Base-by-base conservation (phyloP, 2,888 invertebrate species). In the Desoria tigrina region DNA sequence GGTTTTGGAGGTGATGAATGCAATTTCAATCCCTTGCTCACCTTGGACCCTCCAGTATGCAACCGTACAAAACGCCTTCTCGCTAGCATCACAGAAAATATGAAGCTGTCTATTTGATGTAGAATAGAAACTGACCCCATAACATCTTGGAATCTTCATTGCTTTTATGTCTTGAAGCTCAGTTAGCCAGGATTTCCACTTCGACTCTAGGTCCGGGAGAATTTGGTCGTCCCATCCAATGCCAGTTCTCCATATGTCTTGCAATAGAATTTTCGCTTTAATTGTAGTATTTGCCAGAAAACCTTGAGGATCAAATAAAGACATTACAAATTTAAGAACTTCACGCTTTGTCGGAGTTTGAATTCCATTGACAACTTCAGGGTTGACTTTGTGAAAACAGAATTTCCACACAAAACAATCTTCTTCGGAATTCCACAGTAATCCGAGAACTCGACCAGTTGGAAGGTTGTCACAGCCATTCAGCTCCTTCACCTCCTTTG, bases 301-400 rank as follows among this genome's bases (percentile, higher is more conserved):
- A 55, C 78, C 79, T 11, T 78, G 50, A 0, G 79, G 78, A 62
- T 79, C 78, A 61, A 74, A 79, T 1, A 77, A 14, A 1, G 64
- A 66, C 57, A 77, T n/a, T n/a, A n/a, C n/a, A n/a, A n/a, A n/a
- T n/a, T n/a, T n/a, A n/a, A n/a, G n/a, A n/a, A n/a, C n/a, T 78
- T 69, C 65, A 24, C 77, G 45, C 58, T 78, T 78, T 1, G 78
- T 78, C 2, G 73, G 67, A 1, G 18, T 4, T 23, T 23, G 54
- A 14, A 45, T 26, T 23, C 61, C 68, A 23, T 32, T 39, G 26
- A 18, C 18, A 6, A 68, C 23, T 2, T 32, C 49, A 24, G 32
- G 24, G 32, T 51, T 28, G 18, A n/a, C 51, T 16, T 55, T 42
- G 2, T 16, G 21, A 16, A 59, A 42, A 7, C 61, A 58, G 2